Base-by-base conservation (phyloP, 2,113 vertebrate species). In the Phoxinus phoxinus region DNA sequence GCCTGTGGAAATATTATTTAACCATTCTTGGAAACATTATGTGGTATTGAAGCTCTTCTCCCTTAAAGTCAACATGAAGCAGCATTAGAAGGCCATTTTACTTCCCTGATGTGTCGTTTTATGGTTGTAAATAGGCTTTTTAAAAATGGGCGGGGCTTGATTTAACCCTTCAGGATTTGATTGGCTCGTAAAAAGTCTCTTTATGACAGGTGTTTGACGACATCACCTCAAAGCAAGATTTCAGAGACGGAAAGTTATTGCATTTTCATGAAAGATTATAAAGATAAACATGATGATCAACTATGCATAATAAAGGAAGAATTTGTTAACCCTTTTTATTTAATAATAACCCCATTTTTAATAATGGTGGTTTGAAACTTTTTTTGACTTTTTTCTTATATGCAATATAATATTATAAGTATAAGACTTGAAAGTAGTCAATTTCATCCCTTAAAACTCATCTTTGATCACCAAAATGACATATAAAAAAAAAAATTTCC, bases 1-100 rank as follows among this genome's bases (percentile, higher is more conserved):
- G 84, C 82, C 85, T 85, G 81, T 65, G 85, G 79, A 86, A 84
- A 85, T 85, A 58, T 53, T 19, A n/a, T 46, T 58, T 61, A 58
- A 17, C 59, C 53, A 44, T 72, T 30, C 10, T 37, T 23, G n/a
- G 48, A 69, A 37, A 37, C 35, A 73, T 41, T 17, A 35, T 61
- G 17, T 72, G 32, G 67, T 19, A 37, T 23, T 48, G 21, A 63
- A 58, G 13, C 21, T 75, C 7, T 77, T 61, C 73, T 51, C 30
- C 58, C 25, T 81, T 65, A 81, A 6, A 65, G n/a, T 44, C 19
- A 46, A 61, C 35, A 74, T 48, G 13, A 48, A 74, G 72, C n/a
- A 27, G 41, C 4, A 6, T 48, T n/a, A 27, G 44, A 6, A 41
- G 23, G 4, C 21, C 35, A 10, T 12, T 72, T n/a, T 6, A 72